These are phyloP conservation scores for Pimephales promelas DNA, from an alignment of 2,113 vertebrate genomes.

Conservation along the genomic window DNA sequence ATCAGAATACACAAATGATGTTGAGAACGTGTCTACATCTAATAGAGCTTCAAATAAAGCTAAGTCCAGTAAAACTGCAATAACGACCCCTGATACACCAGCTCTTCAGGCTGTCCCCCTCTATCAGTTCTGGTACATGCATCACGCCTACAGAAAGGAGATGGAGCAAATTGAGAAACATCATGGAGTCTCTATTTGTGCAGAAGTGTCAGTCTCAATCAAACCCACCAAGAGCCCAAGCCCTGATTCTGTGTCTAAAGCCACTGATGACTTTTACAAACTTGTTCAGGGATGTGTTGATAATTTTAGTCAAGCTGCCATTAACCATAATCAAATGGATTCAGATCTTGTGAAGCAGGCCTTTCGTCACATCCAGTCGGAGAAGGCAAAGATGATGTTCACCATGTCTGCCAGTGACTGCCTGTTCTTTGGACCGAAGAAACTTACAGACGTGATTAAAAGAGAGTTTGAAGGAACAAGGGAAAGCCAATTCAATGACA, in stretches of 20 bases:
- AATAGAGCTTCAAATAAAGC: neutral
- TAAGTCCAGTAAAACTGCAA: neutral
- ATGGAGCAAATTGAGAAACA: constrained; percentile 43
- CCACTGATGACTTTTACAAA: constrained; percentile 33
- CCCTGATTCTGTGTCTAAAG: neutral
- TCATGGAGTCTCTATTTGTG: constrained; percentile 29
- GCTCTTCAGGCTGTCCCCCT: constrained; percentile 19
- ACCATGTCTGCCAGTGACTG: constrained; percentile 48
- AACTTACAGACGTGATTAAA: neutral
- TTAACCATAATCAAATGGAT: constrained; percentile 31
- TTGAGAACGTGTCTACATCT: neutral
- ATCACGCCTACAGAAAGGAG: constrained; percentile 54
- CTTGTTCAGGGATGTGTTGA: neutral
- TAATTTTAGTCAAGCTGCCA: accelerated
- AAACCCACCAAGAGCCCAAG: neutral
- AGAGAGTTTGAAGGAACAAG: neutral
- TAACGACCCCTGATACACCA: too few species aligned
- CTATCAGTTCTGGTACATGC: constrained; percentile 57
- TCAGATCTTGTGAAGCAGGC: neutral
- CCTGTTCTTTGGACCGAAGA: constrained; percentile 41
- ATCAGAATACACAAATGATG: neutral
- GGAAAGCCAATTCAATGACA: neutral
- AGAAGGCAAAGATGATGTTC: constrained; percentile 40
- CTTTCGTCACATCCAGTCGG: constrained; percentile 16
- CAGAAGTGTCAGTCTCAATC: constrained; percentile 55